Conservation (phyloP, 2,797 vertebrate genomes). For the Sternarchorhynchus goeldii region DNA sequence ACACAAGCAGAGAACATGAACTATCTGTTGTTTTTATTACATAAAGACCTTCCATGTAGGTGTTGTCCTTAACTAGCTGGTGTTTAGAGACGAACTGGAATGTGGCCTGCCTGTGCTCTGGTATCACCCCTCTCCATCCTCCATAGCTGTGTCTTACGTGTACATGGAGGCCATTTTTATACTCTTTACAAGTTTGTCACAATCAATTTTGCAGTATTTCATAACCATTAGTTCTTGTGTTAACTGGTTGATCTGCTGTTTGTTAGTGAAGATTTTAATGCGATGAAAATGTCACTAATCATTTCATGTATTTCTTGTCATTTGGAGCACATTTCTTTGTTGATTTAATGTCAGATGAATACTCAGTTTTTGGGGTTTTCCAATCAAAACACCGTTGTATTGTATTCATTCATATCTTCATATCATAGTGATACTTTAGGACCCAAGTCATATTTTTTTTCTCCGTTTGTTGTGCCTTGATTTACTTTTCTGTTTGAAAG, state of each 20-base stretch:
- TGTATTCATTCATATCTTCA: neutral
- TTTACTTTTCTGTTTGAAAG: slow-evolving; percentile 73
- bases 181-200: slow-evolving; percentile 22
- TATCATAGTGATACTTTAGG: slow-evolving; percentile 53
- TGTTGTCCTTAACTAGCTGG: neutral
- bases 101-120: slow-evolving; percentile 12
- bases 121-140: slow-evolving; percentile 22
- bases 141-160: slow-evolving; percentile 18
- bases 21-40: neutral
- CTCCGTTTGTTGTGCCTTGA: slow-evolving; percentile 78
- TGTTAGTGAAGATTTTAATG: slow-evolving; percentile 34
- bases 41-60: slow-evolving; percentile 4
- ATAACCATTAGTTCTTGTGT: slow-evolving; percentile 14
- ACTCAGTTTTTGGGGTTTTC: neutral
- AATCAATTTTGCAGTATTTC: slow-evolving; percentile 4
- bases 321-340: neutral
- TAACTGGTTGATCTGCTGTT: slow-evolving; percentile 12
- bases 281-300: slow-evolving; percentile 35
- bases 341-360: neutral
- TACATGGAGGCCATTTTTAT: slow-evolving; percentile 28
- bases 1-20: neutral
- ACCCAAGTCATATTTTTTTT: slow-evolving; percentile 54
- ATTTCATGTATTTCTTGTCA: slow-evolving; percentile 26
- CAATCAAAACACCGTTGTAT: no score
- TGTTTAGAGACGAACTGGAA: slow-evolving; percentile 29